A percentile compares a stretch with the other conserved stretches of the same genome.
phyloP scores from a whole-genome alignment of 92 coral and sea anemone genomes.

The Desmophyllum pertusum region DNA sequence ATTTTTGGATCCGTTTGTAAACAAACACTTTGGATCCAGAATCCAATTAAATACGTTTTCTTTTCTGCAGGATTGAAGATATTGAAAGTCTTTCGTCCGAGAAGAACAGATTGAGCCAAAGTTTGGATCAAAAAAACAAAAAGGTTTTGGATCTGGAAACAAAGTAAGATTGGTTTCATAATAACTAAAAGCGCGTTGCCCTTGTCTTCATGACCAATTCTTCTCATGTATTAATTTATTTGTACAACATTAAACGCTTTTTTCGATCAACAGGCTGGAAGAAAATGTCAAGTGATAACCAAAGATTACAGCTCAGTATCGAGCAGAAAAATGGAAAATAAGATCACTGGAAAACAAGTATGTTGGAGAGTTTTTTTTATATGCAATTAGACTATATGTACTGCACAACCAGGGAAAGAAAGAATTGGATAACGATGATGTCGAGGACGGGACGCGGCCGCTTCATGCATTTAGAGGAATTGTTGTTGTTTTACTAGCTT shows the following conservation, averaged over 20 bases:
- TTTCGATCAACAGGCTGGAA: slow-evolving; percentile 66
- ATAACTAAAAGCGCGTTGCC: no score
- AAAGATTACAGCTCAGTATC: slow-evolving; percentile 64
- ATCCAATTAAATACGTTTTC: no score
- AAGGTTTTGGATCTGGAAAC: slow-evolving; percentile 79
- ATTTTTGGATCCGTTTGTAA: no score
- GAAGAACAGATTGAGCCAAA: slow-evolving; percentile 77
- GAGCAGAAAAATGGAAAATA: slow-evolving; percentile 73
- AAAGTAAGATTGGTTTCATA: slow-evolving; percentile 54
- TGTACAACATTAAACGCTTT: background rate
- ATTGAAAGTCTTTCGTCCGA: slow-evolving; percentile 70
- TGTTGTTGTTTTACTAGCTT: no score
- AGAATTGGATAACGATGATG: no score
- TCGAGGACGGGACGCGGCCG: no score
- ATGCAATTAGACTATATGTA: no score
- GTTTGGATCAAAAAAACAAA: slow-evolving; percentile 82
- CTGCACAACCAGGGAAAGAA: no score
- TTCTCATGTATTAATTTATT: background rate
- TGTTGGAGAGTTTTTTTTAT: background rate
- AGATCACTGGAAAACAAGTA: slow-evolving; percentile 84
- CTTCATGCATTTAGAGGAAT: no score
- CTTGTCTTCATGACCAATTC: background rate
- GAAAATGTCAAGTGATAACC: slow-evolving; percentile 78
- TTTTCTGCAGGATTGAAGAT: slow-evolving; percentile 74
- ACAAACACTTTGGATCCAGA: no score